Evolutionary conservation across 1,140 invertebrate species (phyloP).

Genomic region (Phthorimaea operculella): DNA sequence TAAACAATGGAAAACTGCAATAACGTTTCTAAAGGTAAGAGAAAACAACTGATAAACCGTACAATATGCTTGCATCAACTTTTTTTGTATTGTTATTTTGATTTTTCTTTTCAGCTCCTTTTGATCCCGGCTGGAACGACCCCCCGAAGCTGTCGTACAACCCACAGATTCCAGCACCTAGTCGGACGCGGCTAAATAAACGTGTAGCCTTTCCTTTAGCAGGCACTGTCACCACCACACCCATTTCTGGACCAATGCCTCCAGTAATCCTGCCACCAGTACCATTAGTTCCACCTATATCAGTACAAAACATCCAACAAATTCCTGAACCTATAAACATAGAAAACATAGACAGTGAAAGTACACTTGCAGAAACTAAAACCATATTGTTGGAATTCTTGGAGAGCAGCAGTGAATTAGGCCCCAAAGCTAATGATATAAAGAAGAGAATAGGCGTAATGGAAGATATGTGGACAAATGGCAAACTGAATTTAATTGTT

Average conservation of each 20-base stretch:
- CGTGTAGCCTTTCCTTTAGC: constrained; percentile 66
- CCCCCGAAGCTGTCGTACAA: constrained; percentile 65
- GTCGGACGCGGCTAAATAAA: constrained; percentile 64
- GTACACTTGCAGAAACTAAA: constrained; percentile 42
- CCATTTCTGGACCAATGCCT: constrained; percentile 8
- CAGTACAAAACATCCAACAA: constrained; percentile 18
- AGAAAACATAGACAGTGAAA: constrained; percentile 31
- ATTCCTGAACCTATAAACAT: constrained; percentile 11
- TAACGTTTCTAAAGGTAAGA: constrained; percentile 14
- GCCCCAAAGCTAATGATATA: constrained; percentile 58
- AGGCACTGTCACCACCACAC: constrained; percentile 22
- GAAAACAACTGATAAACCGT: no score
- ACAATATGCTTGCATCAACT: not conserved
- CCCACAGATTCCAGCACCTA: constrained; percentile 43
- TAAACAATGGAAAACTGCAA: constrained; percentile 41
- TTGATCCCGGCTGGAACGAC: constrained; percentile 70
- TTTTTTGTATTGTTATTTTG: not conserved
- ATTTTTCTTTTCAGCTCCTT: constrained; percentile 42
- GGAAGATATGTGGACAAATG: constrained; percentile 65
- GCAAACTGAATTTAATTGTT: constrained; percentile 56
- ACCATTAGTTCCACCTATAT: constrained; percentile 17
- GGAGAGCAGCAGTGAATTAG: constrained; percentile 49
- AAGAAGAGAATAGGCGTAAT: constrained; percentile 57
- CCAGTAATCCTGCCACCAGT: constrained; percentile 38
- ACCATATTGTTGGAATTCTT: constrained; percentile 41